phyloP scores from a whole-genome alignment of 2,888 invertebrate genomes.

The Ochropleura plecta region DNA sequence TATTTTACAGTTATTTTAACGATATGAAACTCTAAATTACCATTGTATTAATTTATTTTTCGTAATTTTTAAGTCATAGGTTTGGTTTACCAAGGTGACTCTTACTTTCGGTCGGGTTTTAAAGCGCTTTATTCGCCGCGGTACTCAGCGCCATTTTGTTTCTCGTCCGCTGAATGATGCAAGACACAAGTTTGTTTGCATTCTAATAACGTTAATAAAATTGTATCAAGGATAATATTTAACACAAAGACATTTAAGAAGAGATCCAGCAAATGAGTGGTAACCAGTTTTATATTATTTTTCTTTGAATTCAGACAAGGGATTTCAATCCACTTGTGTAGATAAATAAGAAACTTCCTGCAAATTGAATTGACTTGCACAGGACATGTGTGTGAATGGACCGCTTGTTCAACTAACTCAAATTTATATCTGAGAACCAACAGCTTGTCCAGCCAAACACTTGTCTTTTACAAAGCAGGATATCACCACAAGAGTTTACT shows the following conservation, averaged over 20 bases:
- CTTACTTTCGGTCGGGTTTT: conserved; percentile 77
- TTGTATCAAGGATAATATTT: conserved; percentile 26
- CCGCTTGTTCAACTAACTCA: conserved; percentile 43
- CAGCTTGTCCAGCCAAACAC: conserved; percentile 27
- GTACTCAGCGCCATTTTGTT: conserved; percentile 89
- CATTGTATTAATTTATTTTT: not conserved
- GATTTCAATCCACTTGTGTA: conserved; percentile 22
- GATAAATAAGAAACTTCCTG: conserved; percentile 50
- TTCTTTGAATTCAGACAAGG: conserved; percentile 21
- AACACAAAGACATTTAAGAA: conserved; percentile 49
- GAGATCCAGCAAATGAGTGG: conserved; percentile 63
- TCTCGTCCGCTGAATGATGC: conserved; percentile 85
- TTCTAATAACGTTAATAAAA: conserved; percentile 21
- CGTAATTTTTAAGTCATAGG: not conserved
- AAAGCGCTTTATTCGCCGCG: conserved; percentile 86
- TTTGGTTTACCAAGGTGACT: conserved; percentile 35
- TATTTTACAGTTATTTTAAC: not conserved
- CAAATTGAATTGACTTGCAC: conserved; percentile 43
- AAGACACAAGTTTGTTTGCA: conserved; percentile 77
- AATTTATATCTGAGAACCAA: conserved; percentile 41
- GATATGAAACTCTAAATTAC: not conserved
- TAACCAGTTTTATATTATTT: conserved; percentile 53
- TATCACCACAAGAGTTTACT: conserved; percentile 69
- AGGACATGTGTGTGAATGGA: conserved; percentile 43
- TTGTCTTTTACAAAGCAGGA: conserved; percentile 19